Conservation (phyloP, 2,113 vertebrate species). For the Mirounga angustirostris region DNA sequence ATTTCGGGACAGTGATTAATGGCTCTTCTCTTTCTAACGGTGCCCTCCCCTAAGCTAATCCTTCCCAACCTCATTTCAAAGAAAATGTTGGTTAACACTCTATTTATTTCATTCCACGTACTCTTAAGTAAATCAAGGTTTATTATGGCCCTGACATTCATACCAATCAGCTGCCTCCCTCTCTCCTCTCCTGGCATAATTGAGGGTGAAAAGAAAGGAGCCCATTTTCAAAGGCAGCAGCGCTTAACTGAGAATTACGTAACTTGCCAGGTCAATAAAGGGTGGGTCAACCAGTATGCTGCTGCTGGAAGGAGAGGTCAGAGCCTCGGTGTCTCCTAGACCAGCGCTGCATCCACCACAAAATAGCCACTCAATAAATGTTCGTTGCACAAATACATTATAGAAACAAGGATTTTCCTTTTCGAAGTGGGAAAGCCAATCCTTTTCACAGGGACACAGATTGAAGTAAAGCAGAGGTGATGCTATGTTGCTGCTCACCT, state of each 20-base stretch:
- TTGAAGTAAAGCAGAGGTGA: background rate
- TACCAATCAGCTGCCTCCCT: constrained; percentile 48
- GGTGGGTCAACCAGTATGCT: background rate
- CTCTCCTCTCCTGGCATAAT: constrained; percentile 7
- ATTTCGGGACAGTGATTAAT: constrained; percentile 83
- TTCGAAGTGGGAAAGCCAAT: background rate
- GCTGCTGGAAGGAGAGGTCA: background rate
- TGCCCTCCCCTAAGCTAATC: constrained; percentile 53
- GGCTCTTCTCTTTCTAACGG: constrained; percentile 56
- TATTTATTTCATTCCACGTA: constrained; percentile 59
- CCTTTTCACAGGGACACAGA: background rate
- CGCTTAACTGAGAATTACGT: constrained; percentile 53
- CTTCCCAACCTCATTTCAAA: constrained; percentile 75
- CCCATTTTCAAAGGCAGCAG: constrained; percentile 31
- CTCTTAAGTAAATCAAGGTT: constrained; percentile 65
- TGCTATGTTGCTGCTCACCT: background rate
- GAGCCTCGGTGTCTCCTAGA: background rate
- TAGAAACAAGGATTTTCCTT: background rate
- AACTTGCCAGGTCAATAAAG: constrained; percentile 17
- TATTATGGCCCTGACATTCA: constrained; percentile 13
- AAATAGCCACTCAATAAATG: background rate
- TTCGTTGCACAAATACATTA: background rate
- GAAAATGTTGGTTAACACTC: constrained; percentile 76
- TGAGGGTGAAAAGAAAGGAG: constrained; percentile 60
- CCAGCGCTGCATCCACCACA: background rate